Evolutionary conservation across 2,113 vertebrate genomes (phyloP).

Genomic region (Rhinichthys klamathensis): DNA sequence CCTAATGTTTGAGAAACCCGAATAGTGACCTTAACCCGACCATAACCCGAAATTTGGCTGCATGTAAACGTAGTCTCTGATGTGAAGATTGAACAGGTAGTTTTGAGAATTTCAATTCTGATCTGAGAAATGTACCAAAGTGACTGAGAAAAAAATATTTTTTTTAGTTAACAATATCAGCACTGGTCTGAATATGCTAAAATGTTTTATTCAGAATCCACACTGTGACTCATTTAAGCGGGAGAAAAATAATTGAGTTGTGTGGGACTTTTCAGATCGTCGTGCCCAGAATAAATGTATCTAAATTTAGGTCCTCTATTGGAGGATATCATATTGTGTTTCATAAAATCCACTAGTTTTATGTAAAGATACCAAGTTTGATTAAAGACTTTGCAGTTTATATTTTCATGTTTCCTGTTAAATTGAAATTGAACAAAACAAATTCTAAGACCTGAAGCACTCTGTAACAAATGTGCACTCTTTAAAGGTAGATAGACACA

Average conservation of each 20-base stretch:
- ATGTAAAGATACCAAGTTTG: not conserved
- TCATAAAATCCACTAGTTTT: not conserved
- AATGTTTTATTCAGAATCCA: conserved; percentile 10
- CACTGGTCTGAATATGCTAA: not conserved
- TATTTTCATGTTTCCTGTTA: not conserved
- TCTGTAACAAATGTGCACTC: not conserved
- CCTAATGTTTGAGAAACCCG: too few species aligned
- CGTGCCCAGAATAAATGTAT: not conserved
- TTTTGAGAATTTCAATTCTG: too few species aligned
- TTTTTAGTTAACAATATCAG: not conserved
- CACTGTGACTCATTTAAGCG: conserved; percentile 5
- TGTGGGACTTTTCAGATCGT: not conserved
- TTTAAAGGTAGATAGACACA: conserved; percentile 3
- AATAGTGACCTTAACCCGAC: too few species aligned
- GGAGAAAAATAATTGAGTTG: not conserved
- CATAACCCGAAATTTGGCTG: too few species aligned
- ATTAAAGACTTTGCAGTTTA: not conserved
- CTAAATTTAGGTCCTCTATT: not conserved
- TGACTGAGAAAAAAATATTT: too few species aligned
- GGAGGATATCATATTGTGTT: not conserved
- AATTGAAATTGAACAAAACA: not conserved
- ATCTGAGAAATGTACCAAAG: too few species aligned
- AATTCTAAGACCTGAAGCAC: not conserved
- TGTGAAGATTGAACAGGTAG: too few species aligned
- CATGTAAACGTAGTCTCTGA: too few species aligned